These are phyloP conservation scores for Matsumyia berberina DNA, from an alignment of 2,888 invertebrate species.

Conservation along the genomic window DNA sequence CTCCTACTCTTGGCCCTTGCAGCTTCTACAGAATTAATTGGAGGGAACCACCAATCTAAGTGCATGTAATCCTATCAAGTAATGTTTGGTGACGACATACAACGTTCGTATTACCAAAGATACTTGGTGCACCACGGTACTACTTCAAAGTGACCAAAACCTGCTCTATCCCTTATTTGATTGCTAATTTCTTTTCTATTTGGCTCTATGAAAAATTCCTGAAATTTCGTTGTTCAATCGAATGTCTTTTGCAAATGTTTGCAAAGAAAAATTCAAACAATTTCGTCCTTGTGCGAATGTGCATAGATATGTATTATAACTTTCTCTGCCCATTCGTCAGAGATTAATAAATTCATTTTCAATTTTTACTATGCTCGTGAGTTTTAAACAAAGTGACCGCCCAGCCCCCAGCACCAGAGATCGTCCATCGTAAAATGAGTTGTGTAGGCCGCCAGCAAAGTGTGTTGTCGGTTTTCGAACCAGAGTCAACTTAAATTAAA, in stretches of 20 bases:
- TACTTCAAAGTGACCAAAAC: no score
- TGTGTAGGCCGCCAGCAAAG: conserved; percentile 22
- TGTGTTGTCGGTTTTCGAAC: conserved; percentile 26
- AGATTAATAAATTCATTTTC: conserved; percentile 22
- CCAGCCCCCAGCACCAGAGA: neutral
- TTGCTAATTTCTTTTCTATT: no score
- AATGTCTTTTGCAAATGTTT: neutral
- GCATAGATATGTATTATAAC: neutral
- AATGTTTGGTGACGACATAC: no score
- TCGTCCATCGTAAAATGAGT: conserved; percentile 2
- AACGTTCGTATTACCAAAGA: no score
- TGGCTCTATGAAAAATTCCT: no score
- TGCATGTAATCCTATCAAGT: no score
- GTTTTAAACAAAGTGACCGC: neutral
- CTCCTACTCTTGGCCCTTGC: no score
- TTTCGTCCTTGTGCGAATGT: neutral
- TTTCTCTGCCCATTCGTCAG: neutral
- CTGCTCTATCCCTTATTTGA: no score
- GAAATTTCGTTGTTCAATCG: neutral
- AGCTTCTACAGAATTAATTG: no score
- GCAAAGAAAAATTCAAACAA: neutral
- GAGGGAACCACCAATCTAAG: no score
- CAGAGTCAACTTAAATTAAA: conserved; percentile 10
- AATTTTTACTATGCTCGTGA: conserved; percentile 16
- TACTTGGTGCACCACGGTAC: no score